Percentiles rank a stretch among this genome's conserved stretches.
Conservation (phyloP, 2,888 invertebrate genomes). For the Lasius platythorax region DNA sequence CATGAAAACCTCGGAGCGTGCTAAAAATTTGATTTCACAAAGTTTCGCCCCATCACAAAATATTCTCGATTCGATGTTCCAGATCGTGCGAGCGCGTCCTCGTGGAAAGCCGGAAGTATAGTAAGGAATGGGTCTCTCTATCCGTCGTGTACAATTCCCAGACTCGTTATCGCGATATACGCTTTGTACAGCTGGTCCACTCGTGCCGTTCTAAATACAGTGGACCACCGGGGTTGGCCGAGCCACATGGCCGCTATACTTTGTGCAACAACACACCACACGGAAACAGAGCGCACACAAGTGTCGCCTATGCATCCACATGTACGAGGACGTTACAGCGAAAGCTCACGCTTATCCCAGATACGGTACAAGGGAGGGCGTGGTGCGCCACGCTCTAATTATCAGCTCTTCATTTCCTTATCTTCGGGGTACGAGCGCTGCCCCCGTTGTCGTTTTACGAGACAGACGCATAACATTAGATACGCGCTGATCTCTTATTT, state of each 20-base stretch:
- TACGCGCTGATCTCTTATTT: constrained; percentile 25
- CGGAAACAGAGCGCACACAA: constrained; percentile 17
- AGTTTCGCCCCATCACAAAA: not conserved
- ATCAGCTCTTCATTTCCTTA: constrained; percentile 77
- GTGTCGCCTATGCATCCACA: constrained; percentile 33
- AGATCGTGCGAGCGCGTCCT: constrained; percentile 49
- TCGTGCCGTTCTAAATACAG: constrained; percentile 82
- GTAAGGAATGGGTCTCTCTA: constrained; percentile 54
- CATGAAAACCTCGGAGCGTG: not conserved
- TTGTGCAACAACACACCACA: constrained; percentile 65
- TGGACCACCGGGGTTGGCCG: constrained; percentile 76
- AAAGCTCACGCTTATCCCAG: constrained; percentile 69
- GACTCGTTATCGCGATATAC: constrained; percentile 82
- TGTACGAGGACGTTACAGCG: constrained; percentile 45
- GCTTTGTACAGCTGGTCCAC: constrained; percentile 75
- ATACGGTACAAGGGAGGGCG: constrained; percentile 76
- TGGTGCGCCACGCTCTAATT: constrained; percentile 78
- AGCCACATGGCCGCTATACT: constrained; percentile 78
- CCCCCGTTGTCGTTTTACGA: constrained; percentile 53
- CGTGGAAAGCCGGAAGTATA: constrained; percentile 75
- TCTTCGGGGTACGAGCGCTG: constrained; percentile 55
- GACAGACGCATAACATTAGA: constrained; percentile 33
- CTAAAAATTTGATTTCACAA: constrained; percentile 5
- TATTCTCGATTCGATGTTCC: constrained; percentile 9
- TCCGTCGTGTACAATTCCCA: constrained; percentile 78